Evolutionary conservation across 2,797 vertebrate genomes (phyloP), one percentile per base, ranked within the genome.

Genomic region (Periophthalmus magnuspinnatus): DNA sequence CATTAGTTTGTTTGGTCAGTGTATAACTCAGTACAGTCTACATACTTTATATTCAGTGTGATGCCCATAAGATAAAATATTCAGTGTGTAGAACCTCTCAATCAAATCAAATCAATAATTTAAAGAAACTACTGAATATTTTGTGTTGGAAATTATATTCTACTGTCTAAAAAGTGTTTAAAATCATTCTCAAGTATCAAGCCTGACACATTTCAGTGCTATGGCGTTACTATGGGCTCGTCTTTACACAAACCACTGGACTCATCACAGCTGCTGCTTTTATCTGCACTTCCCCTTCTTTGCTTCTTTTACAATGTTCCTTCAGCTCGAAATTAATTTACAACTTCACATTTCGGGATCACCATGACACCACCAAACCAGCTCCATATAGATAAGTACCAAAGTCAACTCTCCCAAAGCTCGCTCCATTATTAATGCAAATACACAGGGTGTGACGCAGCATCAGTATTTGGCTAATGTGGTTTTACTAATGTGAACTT

Each of bases 391-490:
- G 80, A 82, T 83, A 69, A 76, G 65, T 28, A 41, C 41, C 47
- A 68, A 73, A 68, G 74, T 82, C 70, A 78, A 78, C 71, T 78
- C 60, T 68, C 38, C 52, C 52, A 0, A 14, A 36, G 50, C 4
- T 64, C 48, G 47, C 65, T 24, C 66, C n/a, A 65, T 63, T 75
- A 55, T 80, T 72, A 80, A 88, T 84, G 67, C 68, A 84, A 87
- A 85, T 83, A 34, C 52, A 13, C 5, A 41, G 59, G 34, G n/a
- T 21, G 60, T n/a, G 36, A 16, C 8, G 19, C n/a, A 28, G 61
- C 41, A 8, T 45, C 13, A 64, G 22, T 61, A 41, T 61, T 61
- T 61, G 10, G 34, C 32, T 34, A 60, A 60, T 60, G 58, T n/a
- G 17, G 5, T 19, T 60, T 45, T 16, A 13, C 32, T 60, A 60